phyloP scores from a whole-genome alignment of 2,888 invertebrate species.

The Acrobasis consociella region DNA sequence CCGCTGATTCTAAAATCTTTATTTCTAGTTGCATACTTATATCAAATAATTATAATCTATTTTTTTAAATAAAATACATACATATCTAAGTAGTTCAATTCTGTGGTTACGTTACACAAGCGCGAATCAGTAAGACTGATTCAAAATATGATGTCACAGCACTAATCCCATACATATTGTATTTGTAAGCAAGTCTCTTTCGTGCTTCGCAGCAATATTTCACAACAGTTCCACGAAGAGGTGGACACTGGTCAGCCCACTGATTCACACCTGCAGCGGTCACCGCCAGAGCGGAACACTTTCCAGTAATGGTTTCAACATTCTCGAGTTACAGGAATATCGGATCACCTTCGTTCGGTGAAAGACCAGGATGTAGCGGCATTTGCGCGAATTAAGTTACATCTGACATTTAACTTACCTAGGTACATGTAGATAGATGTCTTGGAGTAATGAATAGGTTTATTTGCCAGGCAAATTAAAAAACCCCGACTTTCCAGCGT shows the following conservation, averaged over 20 bases:
- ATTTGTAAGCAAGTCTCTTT: not conserved
- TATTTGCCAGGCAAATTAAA: too few relatives aligned
- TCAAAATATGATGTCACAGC: slow-evolving; percentile 22
- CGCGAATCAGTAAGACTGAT: slow-evolving; percentile 5
- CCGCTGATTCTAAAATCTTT: too few relatives aligned
- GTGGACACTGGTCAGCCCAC: slow-evolving; percentile 15
- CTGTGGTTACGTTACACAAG: not conserved
- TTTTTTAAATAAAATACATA: too few relatives aligned
- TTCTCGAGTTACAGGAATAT: slow-evolving; percentile 65
- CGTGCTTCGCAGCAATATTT: slow-evolving; percentile 13
- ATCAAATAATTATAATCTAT: too few relatives aligned
- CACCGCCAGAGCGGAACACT: slow-evolving; percentile 63
- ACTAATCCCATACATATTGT: not conserved
- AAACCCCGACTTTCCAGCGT: too few relatives aligned
- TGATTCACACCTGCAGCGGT: slow-evolving; percentile 53
- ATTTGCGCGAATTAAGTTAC: slow-evolving; percentile 46
- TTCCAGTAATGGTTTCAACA: slow-evolving; percentile 69
- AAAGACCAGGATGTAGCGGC: slow-evolving; percentile 54
- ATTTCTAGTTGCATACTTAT: too few relatives aligned
- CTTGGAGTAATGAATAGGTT: slow-evolving; percentile 10
- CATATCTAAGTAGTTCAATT: not conserved
- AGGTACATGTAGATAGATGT: not conserved
- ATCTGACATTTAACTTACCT: slow-evolving; percentile 24
- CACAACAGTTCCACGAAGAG: slow-evolving; percentile 7
- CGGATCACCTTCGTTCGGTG: slow-evolving; percentile 50